These are phyloP conservation scores for Hiodon tergisus DNA, from an alignment of 2,113 vertebrate species.

Conservation along the genomic window DNA sequence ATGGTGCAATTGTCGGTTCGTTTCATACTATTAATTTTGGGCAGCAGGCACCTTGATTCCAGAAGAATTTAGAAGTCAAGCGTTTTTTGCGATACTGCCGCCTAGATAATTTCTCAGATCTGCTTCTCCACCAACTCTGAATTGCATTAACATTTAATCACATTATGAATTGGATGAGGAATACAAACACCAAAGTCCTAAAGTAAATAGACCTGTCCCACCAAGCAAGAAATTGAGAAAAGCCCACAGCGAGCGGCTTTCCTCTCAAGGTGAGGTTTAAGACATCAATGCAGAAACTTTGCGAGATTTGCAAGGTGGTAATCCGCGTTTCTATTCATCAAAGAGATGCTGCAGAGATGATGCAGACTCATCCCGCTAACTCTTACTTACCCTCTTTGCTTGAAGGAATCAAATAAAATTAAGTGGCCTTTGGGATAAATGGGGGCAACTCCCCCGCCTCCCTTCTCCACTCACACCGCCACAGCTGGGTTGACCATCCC, in stretches of 20 bases:
- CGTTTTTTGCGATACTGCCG: constrained; percentile 47
- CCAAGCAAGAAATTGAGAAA: constrained; percentile 67
- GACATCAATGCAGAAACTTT: constrained; percentile 50
- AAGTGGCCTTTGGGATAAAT: constrained; percentile 2
- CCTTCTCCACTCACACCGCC: neutral
- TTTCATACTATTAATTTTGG: neutral
- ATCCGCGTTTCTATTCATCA: constrained; percentile 51
- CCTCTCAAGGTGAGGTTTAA: constrained; percentile 50
- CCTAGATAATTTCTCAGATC: constrained; percentile 49
- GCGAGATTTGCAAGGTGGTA: constrained; percentile 45
- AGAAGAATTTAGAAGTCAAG: constrained; percentile 28
- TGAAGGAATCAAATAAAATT: constrained; percentile 21
- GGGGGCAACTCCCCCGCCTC: neutral
- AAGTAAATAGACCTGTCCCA: constrained; percentile 67
- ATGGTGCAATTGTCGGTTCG: neutral
- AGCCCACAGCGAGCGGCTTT: constrained; percentile 53
- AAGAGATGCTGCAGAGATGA: constrained; percentile 37
- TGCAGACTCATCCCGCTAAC: constrained; percentile 31
- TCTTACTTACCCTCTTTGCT: constrained; percentile 29
- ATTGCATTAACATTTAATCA: constrained; percentile 66
- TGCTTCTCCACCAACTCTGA: constrained; percentile 48
- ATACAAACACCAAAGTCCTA: constrained; percentile 64
- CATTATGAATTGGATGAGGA: constrained; percentile 60
- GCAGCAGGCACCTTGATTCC: constrained; percentile 31
- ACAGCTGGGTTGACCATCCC: too few species aligned